Percentiles rank a stretch among this genome's conserved stretches.
Conservation (phyloP, 2,113 vertebrate genomes). For the Dunckerocampus dactyliophorus region DNA sequence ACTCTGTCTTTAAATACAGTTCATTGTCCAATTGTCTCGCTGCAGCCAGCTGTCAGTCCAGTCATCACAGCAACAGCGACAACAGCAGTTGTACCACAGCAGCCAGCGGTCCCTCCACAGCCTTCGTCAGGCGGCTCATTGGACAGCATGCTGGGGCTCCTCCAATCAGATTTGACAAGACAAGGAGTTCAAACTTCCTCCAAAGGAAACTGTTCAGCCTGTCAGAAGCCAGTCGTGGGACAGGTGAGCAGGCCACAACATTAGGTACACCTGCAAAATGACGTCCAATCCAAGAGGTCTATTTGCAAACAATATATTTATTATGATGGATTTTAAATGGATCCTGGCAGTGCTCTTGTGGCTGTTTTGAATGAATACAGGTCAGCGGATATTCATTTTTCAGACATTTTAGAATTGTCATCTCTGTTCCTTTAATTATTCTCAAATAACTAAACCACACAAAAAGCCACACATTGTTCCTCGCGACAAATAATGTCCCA, state of each 20-base stretch:
- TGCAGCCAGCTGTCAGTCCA: constrained; percentile 56
- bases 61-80: constrained; percentile 48
- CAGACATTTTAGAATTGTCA: too few species aligned
- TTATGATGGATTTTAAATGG: too few species aligned
- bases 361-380: too few species aligned
- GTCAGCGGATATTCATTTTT: too few species aligned
- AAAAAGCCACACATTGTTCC: too few species aligned
- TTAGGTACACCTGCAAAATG: background rate
- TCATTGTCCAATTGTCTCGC: constrained; percentile 4
- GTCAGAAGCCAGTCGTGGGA: constrained; percentile 85
- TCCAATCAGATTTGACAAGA: constrained; percentile 85
- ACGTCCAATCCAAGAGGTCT: background rate
- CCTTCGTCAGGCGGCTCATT: constrained; percentile 70
- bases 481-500: too few species aligned
- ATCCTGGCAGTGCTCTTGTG: too few species aligned
- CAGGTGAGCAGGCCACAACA: constrained; percentile 68
- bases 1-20: background rate
- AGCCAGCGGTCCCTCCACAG: constrained; percentile 50
- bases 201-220: constrained; percentile 86
- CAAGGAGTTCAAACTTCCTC: constrained; percentile 84
- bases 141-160: constrained; percentile 89
- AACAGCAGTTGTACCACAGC: constrained; percentile 39
- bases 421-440: too few species aligned
- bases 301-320: background rate
- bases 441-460: too few species aligned